Evolutionary conservation across 2,888 invertebrate genomes (phyloP), one percentile per base, ranked within the genome.

Genomic region (Lamellibrachia satsuma): DNA sequence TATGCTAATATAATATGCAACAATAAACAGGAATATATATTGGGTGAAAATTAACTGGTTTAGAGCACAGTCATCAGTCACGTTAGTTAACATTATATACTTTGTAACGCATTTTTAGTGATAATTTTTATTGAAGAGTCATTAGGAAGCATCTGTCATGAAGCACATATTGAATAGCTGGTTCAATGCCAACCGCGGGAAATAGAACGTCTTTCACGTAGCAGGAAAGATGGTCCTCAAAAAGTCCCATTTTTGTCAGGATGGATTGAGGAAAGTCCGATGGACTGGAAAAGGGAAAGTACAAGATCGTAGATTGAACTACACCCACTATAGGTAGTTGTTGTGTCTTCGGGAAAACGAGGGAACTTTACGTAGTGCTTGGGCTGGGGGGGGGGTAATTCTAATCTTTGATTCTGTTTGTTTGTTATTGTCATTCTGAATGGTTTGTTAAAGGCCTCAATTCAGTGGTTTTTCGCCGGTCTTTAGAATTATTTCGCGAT

Each of bases 271-370:
- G 11, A 75, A 75, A 75, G 75, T 75, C 75, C 75, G 75, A 75
- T 75, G 75, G 75, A 22, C n/a, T 75, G 75, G 75, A n/a, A 75
- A 75, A 75, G 75, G 75, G n/a, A 75, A 75, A 75, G 75, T 75
- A 75, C 75, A 75, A 75, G 75, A 75, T 75, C 75, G 75, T n/a
- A 75, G 75, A 75, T 75, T 75, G 75, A 75, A 75, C 75, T 75
- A 75, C 75, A 75, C 75, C 22, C 75, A 75, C 6, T 75, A 75
- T 75, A 75, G 75, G 75, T 75, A 75, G 75, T 75, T 75, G 75
- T 75, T 9, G 60, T 60, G 75, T 75, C 22, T 75, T 75, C 22
- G 75, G 15, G 11, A 75, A 75, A 75, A 75, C 6, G 3, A n/a
- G 22, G 22, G 6, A 75, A 75, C 22, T 57, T 22, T 75, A 75